Percentiles rank a stretch among this genome's conserved stretches.
Evolutionary conservation across 2,888 invertebrate genomes (phyloP).

Genomic region (Phengaris alcon): DNA sequence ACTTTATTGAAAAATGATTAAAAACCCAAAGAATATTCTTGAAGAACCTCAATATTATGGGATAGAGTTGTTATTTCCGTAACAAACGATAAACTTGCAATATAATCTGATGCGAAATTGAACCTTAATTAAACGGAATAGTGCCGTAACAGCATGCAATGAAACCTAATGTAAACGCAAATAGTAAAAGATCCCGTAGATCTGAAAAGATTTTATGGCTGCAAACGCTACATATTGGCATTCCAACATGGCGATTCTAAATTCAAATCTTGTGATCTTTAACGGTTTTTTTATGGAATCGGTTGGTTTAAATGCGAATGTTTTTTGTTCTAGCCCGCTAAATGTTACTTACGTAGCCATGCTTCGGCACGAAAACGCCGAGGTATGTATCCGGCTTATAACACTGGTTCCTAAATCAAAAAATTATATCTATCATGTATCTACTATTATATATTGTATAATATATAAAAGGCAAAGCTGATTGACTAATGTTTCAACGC

Average conservation of each 20-base stretch:
- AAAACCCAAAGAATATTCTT: too few species aligned
- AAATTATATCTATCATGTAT: too few species aligned
- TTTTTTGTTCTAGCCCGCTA: too few species aligned
- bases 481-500: too few species aligned
- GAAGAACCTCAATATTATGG: neutral
- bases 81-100: neutral
- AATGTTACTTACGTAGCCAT: too few species aligned
- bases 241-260: neutral
- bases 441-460: too few species aligned
- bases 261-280: conserved; percentile 6
- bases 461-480: too few species aligned
- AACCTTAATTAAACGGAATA: neutral
- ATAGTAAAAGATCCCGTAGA: conserved; percentile 3
- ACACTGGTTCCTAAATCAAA: too few species aligned
- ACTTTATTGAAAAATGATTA: neutral
- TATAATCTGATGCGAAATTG: neutral
- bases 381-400: too few species aligned
- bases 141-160: neutral
- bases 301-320: too few species aligned
- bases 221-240: conserved; percentile 14
- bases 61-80: neutral
- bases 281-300: neutral
- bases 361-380: too few species aligned
- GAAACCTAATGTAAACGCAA: neutral
- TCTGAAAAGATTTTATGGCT: neutral